These are phyloP conservation scores for Tinea pellionella DNA, from an alignment of 2,888 invertebrate species.

Conservation along the genomic window DNA sequence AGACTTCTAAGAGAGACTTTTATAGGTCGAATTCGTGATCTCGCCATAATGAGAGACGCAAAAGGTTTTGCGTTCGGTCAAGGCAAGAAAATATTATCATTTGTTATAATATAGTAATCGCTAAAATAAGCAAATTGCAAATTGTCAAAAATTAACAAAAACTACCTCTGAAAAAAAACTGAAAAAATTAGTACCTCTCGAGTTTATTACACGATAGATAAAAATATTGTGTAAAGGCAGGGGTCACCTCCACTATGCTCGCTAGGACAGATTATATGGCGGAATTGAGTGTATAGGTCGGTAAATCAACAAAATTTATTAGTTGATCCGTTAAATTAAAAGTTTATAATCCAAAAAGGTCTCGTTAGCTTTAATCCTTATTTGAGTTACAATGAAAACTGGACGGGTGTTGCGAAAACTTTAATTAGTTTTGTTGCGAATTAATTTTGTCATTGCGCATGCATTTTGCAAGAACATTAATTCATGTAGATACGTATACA, in stretches of 20 bases:
- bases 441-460: background rate
- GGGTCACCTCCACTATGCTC: no score
- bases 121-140: no score
- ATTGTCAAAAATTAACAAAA: no score
- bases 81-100: background rate
- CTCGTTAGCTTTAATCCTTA: background rate
- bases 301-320: background rate
- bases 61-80: background rate
- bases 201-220: no score
- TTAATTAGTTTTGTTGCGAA: no score
- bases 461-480: background rate
- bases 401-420: no score
- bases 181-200: no score
- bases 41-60: background rate
- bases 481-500: no score
- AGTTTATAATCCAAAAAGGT: background rate
- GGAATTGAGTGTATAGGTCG: no score
- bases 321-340: background rate
- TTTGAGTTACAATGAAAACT: background rate
- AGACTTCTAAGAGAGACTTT: slow-evolving; percentile 2
- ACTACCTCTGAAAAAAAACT: no score
- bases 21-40: slow-evolving; percentile 5
- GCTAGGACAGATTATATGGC: no score
- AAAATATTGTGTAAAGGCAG: no score
- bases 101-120: background rate